These are phyloP conservation scores for Probaryconus sp. DNA, from an alignment of 1,140 invertebrate species.

Conservation along the genomic window DNA sequence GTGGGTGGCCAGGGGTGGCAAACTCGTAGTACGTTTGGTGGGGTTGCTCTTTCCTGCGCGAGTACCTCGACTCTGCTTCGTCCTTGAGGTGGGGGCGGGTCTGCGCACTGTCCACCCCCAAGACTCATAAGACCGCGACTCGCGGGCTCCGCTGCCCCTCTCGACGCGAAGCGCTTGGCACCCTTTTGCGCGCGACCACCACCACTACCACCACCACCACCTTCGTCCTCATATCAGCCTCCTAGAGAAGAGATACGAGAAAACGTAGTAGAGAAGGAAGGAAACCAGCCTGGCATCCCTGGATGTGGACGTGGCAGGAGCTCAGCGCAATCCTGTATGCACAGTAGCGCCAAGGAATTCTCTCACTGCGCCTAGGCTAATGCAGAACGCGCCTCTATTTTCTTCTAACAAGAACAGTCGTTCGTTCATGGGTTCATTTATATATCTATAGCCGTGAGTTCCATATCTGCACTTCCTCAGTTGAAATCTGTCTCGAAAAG, in stretches of 20 bases:
- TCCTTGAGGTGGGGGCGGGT: constrained; percentile 76
- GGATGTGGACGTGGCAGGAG: constrained; percentile 65
- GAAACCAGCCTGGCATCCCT: constrained; percentile 62
- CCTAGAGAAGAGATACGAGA: constrained; percentile 51
- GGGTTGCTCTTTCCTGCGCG: constrained; percentile 70
- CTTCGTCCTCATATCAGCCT: constrained; percentile 37
- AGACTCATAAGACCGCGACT: constrained; percentile 65
- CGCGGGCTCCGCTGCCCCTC: constrained; percentile 65
- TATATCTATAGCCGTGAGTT: constrained; percentile 15
- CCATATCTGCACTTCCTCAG: constrained; percentile 8
- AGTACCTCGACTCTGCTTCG: constrained; percentile 69
- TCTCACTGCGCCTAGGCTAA: constrained; percentile 26
- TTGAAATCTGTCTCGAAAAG: constrained; percentile 13
- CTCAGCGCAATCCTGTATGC: constrained; percentile 46
- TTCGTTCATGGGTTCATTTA: constrained; percentile 26
- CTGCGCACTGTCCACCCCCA: constrained; percentile 77
- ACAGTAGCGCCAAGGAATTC: constrained; percentile 47
- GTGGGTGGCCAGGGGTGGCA: constrained; percentile 68
- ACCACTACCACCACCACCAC: constrained; percentile 39
- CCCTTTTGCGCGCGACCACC: constrained; percentile 50
- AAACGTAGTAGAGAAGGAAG: constrained; percentile 58
- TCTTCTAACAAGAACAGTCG: constrained; percentile 35
- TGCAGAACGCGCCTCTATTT: constrained; percentile 34
- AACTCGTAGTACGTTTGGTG: constrained; percentile 55
- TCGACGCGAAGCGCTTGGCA: constrained; percentile 46